Conservation (phyloP, 2,888 invertebrate species). For the Trachelus tabidus region DNA sequence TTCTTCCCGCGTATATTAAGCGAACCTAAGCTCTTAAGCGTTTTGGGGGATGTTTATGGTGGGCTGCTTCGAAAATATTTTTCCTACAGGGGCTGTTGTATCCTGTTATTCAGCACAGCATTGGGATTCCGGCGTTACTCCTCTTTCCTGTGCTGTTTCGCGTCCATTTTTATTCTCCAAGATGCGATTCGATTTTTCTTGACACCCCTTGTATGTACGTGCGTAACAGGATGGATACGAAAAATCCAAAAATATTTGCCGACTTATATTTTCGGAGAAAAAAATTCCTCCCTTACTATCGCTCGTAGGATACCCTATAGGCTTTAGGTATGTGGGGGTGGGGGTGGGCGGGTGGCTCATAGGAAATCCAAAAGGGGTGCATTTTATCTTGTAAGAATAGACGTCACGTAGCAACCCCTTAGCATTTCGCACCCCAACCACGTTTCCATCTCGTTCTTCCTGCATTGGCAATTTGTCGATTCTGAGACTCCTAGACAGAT, state of each 20-base stretch:
- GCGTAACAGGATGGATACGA: not conserved
- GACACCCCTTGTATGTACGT: not conserved
- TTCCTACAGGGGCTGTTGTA: not conserved
- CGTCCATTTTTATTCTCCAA: not conserved
- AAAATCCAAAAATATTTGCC: not conserved
- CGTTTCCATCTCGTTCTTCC: not conserved
- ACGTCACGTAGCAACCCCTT: not conserved
- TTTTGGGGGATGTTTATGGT: not conserved
- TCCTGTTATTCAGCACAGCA: not conserved
- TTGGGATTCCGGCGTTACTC: not conserved
- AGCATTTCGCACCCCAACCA: not conserved
- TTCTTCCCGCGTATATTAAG: not conserved
- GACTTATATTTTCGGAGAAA: not conserved
- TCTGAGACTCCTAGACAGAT: not conserved
- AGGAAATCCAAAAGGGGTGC: not conserved
- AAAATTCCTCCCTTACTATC: not conserved
- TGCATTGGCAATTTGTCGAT: not conserved
- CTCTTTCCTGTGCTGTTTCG: not conserved
- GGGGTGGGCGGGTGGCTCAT: no score
- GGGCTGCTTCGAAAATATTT: not conserved
- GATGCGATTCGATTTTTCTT: not conserved
- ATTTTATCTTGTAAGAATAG: not conserved
- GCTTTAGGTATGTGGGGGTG: no score
- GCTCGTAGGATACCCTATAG: not conserved
- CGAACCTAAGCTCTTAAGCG: not conserved